Conservation (phyloP, 2,113 vertebrate genomes). For the Cryptoleucopteryx plumbea region DNA sequence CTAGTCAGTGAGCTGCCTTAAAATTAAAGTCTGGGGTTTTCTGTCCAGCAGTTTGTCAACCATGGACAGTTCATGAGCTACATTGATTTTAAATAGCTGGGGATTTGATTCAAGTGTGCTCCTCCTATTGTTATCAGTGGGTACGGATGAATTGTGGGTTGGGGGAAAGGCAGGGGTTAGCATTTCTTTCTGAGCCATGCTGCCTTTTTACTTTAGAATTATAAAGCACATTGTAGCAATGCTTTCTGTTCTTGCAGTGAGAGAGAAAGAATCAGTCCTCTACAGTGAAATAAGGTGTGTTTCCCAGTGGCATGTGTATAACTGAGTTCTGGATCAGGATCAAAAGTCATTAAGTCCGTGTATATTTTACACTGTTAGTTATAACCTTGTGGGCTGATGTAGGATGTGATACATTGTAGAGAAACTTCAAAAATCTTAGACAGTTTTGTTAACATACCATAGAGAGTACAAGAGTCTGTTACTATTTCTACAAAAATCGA, state of each 20-base stretch:
- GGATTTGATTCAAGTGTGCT: background rate
- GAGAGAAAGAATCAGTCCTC: background rate
- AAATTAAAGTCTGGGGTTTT: background rate
- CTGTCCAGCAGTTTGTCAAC: background rate
- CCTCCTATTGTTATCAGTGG: background rate
- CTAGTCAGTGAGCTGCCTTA: background rate
- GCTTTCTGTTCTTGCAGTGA: background rate
- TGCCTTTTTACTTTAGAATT: background rate
- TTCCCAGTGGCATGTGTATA: background rate
- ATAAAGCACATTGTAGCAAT: background rate
- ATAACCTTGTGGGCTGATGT: background rate
- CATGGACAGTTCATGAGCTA: background rate
- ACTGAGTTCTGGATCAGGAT: background rate
- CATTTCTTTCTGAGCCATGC: background rate
- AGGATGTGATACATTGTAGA: background rate
- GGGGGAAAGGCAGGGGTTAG: background rate
- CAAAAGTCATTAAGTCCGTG: background rate
- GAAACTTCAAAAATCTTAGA: background rate
- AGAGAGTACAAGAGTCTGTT: background rate
- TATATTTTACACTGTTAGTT: background rate
- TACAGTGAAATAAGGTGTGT: background rate
- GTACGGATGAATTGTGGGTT: background rate
- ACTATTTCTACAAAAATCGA: background rate
- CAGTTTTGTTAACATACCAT: background rate
- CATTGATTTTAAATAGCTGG: background rate